Evolutionary conservation across 1,140 invertebrate genomes (phyloP).

Genomic region (Metaphire vulgaris): DNA sequence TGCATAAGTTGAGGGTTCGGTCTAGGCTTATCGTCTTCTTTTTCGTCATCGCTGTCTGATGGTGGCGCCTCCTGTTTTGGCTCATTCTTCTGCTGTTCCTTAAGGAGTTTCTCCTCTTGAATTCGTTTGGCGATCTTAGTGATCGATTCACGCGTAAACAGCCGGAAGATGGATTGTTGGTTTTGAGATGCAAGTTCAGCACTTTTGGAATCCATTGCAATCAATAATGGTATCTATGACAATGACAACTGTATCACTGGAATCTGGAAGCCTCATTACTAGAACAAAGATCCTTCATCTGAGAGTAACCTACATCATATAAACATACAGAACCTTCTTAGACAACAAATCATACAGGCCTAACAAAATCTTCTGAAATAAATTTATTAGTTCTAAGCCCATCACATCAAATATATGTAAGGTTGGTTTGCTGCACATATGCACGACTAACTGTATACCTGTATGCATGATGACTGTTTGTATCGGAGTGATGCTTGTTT

Average conservation of each 20-base stretch:
- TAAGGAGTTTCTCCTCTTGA: slow-evolving; percentile 72
- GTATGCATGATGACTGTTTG: no score
- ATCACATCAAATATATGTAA: no score
- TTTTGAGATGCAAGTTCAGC: not conserved
- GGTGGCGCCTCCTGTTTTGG: slow-evolving; percentile 88
- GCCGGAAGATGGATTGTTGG: slow-evolving; percentile 64
- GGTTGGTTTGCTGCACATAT: no score
- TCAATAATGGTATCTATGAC: not conserved
- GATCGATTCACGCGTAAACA: slow-evolving; percentile 92
- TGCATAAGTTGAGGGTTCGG: slow-evolving; percentile 45
- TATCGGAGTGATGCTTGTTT: no score
- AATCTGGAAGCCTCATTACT: no score
- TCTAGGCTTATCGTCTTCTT: slow-evolving; percentile 38
- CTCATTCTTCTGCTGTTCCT: slow-evolving; percentile 77
- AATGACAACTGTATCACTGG: not conserved
- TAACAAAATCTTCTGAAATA: no score
- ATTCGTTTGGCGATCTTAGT: slow-evolving; percentile 85
- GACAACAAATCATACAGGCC: no score
- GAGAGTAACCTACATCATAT: no score
- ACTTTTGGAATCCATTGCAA: not conserved
- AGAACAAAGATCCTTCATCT: no score
- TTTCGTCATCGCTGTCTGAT: slow-evolving; percentile 54
- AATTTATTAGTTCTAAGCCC: no score
- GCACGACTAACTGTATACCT: no score
- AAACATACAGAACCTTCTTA: no score